Base-by-base conservation (phyloP, 2,113 vertebrate genomes). In the Illadopsis cleaveri region DNA sequence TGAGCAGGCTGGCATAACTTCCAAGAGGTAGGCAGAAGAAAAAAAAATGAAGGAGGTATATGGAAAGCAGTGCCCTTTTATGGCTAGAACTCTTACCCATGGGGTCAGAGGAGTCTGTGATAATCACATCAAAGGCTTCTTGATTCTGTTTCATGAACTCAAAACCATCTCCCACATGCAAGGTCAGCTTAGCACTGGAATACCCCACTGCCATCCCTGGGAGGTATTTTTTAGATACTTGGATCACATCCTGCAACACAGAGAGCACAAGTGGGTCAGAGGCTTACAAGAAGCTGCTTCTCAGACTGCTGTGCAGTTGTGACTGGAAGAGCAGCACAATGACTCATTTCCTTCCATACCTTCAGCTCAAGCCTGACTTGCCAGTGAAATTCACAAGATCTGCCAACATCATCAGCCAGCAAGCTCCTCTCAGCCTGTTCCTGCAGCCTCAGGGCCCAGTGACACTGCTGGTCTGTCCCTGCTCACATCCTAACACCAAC, bases 61-160 rank as follows among this genome's bases (percentile, higher is more conserved):
- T 48, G 53, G n/a, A 72, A 79, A 82, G 30, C 44, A 73, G 58
- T 9, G 37, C 17, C 35, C 58, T 70, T 90, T 53, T 28, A 85
- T 9, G 19, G 69, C 24, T n/a, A 31, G 10, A 70, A 15, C 30
- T 68, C 99, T 98, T 87, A 99, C 99, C 99, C 83, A 99, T 99
- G 87, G 99, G 99, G 97, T 99, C 99, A 12, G 99, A 99, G 2
- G 99, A 99, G 96, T 99, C 99, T 0, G 99, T 99, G 97, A 99
- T 99, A 95, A 99, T 99, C 66, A 99, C 96, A 38, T 99, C 99
- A 17, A 99, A 99, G 64, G 99, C 99, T 75, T 99, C 99, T 97
- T 99, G 99, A 96, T 99, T 99, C 97, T 99, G 98, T 87, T 99
- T 99, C 99, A 99, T 99, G 96, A 99, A 99, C 94, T 99, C 99